phyloP scores from a whole-genome alignment of 2,888 invertebrate species.

The Melanophora roralis region DNA sequence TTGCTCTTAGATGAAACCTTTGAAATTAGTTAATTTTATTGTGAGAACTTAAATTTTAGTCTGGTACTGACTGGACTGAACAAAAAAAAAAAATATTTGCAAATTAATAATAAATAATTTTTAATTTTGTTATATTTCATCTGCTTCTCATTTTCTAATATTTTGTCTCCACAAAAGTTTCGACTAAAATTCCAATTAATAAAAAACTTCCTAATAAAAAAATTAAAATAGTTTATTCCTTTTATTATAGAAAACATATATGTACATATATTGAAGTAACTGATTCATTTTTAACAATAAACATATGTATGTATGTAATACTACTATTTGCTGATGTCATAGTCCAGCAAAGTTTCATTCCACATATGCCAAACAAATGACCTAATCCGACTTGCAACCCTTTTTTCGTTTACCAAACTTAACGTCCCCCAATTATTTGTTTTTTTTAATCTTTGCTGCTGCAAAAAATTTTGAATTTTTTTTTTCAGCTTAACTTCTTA shows the following conservation, averaged over 20 bases:
- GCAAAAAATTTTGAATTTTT: neutral
- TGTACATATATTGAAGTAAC: neutral
- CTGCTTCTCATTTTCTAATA: too few relatives aligned
- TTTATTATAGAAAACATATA: neutral
- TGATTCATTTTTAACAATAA: neutral
- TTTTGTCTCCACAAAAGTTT: too few relatives aligned
- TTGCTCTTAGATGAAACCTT: too few relatives aligned
- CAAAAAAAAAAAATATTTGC: neutral
- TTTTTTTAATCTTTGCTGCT: constrained; percentile 42
- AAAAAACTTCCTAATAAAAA: constrained; percentile 41
- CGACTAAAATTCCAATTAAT: too few relatives aligned
- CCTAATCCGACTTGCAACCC: constrained; percentile 52
- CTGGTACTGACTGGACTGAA: too few relatives aligned
- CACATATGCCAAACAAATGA: constrained; percentile 13
- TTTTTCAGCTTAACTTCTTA: constrained; percentile 38
- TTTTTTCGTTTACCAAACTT: constrained; percentile 49
- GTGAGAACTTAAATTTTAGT: too few relatives aligned
- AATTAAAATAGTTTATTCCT: too few relatives aligned
- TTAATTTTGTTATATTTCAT: too few relatives aligned
- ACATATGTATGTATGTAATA: too few relatives aligned
- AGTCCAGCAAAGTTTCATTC: neutral
- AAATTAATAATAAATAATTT: too few relatives aligned
- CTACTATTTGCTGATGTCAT: constrained; percentile 48
- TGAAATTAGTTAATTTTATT: too few relatives aligned
- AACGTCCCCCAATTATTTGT: constrained; percentile 53